Percentiles rank a stretch among this genome's conserved stretches.
Evolutionary conservation across 2,888 invertebrate genomes (phyloP).

Genomic region (Melinopterus prodromus): DNA sequence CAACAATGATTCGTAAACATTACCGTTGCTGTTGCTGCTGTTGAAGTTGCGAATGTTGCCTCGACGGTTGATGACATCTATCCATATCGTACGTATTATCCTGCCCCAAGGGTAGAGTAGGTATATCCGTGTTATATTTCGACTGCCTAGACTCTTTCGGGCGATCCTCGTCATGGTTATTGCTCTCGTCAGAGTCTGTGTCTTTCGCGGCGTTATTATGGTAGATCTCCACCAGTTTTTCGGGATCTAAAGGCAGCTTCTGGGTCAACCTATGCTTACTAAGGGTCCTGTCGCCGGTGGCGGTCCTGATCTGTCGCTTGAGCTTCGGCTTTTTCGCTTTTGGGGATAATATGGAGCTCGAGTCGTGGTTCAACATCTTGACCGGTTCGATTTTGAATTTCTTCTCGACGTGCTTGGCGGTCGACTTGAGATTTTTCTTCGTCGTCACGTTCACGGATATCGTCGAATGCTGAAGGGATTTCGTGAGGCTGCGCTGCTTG

Average conservation of each 20-base stretch:
- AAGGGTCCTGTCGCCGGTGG: constrained; percentile 25
- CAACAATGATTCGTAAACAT: background rate
- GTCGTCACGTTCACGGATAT: constrained; percentile 36
- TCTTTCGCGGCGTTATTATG: constrained; percentile 55
- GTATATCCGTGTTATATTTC: constrained; percentile 31
- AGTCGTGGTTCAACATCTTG: constrained; percentile 36
- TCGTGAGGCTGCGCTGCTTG: background rate
- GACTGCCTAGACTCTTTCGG: constrained; percentile 27
- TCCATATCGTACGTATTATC: constrained; percentile 19
- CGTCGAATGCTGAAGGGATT: constrained; percentile 34
- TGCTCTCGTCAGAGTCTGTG: constrained; percentile 55
- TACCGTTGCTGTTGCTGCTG: constrained; percentile 10
- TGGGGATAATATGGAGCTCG: constrained; percentile 32
- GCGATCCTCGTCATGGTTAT: constrained; percentile 11
- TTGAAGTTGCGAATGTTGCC: constrained; percentile 13
- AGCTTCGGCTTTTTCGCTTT: constrained; percentile 35
- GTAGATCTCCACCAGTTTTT: constrained; percentile 57
- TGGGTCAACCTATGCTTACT: constrained; percentile 17
- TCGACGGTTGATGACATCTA: constrained; percentile 8
- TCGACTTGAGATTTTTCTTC: constrained; percentile 41
- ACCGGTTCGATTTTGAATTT: constrained; percentile 37
- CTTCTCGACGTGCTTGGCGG: constrained; percentile 41
- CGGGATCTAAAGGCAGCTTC: constrained; percentile 22
- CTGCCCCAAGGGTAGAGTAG: constrained; percentile 28
- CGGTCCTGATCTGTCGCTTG: constrained; percentile 30